phyloP scores from a whole-genome alignment of 2,888 invertebrate species.

The Melanostoma scalare region DNA sequence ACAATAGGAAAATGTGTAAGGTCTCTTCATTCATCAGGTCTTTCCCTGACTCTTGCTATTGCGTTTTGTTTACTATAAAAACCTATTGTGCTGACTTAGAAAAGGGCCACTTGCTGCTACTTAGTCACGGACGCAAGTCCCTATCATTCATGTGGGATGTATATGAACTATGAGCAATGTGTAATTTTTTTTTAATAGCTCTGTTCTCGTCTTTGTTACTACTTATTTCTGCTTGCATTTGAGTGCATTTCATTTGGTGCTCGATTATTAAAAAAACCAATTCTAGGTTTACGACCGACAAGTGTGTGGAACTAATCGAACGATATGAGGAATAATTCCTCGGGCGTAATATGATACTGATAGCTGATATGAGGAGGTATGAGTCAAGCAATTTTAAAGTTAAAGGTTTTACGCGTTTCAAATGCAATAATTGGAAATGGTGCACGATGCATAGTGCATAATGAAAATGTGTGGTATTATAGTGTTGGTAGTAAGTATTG shows the following conservation, averaged over 20 bases:
- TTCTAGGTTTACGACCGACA: conserved; percentile 64
- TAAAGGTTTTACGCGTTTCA: too few relatives aligned
- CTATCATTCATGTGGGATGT: conserved; percentile 54
- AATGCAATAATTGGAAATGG: too few relatives aligned
- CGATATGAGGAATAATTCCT: conserved; percentile 45
- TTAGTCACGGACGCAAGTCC: conserved; percentile 70
- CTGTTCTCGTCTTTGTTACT: conserved; percentile 32
- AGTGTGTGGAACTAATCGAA: conserved; percentile 70
- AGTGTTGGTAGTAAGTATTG: too few relatives aligned
- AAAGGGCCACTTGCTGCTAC: conserved; percentile 65
- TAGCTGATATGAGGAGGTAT: conserved; percentile 18
- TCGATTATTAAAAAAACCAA: conserved; percentile 58
- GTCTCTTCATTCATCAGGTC: conserved; percentile 63
- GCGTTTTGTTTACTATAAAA: conserved; percentile 14
- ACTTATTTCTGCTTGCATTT: conserved; percentile 44
- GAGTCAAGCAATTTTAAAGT: conserved; percentile 31
- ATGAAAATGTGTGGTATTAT: too few relatives aligned
- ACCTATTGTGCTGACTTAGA: conserved; percentile 35
- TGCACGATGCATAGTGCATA: too few relatives aligned
- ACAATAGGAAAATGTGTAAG: conserved; percentile 34
- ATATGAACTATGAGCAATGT: conserved; percentile 42
- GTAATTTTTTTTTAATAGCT: conserved; percentile 23
- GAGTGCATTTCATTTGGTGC: conserved; percentile 26
- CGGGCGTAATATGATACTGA: conserved; percentile 27
- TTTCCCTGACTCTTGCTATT: conserved; percentile 38